Conservation (phyloP, 1,140 invertebrate genomes). For the Penaeus chinensis region DNA sequence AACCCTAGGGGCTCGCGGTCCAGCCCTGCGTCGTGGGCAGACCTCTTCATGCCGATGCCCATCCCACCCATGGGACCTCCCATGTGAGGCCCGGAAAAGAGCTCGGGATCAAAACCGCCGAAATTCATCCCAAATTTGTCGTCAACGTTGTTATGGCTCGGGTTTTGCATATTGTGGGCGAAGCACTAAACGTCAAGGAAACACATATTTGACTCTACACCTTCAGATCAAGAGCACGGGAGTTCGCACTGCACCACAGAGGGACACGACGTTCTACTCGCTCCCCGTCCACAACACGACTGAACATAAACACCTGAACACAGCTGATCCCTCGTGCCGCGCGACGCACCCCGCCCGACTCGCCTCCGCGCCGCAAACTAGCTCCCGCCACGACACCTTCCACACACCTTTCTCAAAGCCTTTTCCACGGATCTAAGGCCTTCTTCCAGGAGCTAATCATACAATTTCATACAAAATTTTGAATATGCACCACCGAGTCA, state of each 20-base stretch:
- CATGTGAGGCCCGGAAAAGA: conserved; percentile 58
- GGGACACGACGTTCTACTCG: conserved; percentile 31
- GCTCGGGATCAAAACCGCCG: conserved; percentile 60
- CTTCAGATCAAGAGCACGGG: conserved; percentile 47
- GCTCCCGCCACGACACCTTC: conserved; percentile 25
- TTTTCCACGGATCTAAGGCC: not conserved
- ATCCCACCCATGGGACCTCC: conserved; percentile 50
- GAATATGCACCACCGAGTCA: not conserved
- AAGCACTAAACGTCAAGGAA: conserved; percentile 44
- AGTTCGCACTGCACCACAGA: conserved; percentile 41
- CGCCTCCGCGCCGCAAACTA: conserved; percentile 44
- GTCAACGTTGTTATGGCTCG: conserved; percentile 59
- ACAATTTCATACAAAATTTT: conserved; percentile 53
- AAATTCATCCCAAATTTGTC: conserved; percentile 64
- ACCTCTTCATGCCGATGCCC: conserved; percentile 62
- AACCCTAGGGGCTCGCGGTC: conserved; percentile 66
- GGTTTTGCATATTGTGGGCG: conserved; percentile 60
- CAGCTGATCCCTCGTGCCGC: conserved; percentile 61
- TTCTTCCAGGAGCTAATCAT: not conserved
- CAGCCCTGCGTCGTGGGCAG: conserved; percentile 65
- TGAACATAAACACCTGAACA: conserved; percentile 56
- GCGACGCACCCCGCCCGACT: conserved; percentile 16
- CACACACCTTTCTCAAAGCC: not conserved
- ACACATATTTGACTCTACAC: conserved; percentile 59
- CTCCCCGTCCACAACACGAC: conserved; percentile 60